Evolutionary conservation across 1,140 invertebrate species (phyloP), one percentile per base, ranked within the genome.

Genomic region (Rhopalosiphum maidis): DNA sequence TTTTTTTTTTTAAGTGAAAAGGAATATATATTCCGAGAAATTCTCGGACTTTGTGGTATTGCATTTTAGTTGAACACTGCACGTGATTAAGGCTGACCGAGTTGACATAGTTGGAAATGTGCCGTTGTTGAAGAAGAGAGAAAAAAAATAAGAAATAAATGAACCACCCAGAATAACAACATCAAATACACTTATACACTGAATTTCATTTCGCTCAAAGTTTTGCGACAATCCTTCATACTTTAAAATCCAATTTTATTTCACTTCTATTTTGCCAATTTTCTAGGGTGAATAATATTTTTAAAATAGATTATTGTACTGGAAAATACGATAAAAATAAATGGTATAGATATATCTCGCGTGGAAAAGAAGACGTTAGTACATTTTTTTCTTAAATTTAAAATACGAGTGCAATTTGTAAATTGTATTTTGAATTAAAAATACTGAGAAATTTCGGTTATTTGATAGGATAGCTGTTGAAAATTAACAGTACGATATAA

Each of bases 241-340:
- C 82, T 85, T 37, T 41, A 85, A 85, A 85, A 85, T 85, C 35
- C 35, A 85, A 85, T 85, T 85, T 37, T 85, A 85, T 85, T 37
- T 85, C 82, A 37, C 35, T 43, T 41, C 22, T 85, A 85, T 85
- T 83, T 85, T 85, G 35, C 82, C 82, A 85, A 85, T 85, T 85
- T 41, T 41, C 35, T 85, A 25, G 82, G 82, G 37, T 41, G 35
- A 41, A 85, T 37, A 85, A 37, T 83, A 85, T 85, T 85, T 85
- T 85, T 85, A 41, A 41, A 85, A 85, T 85, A 85, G 21, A 37
- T 85, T 85, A 82, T 82, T 82, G 77, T 82, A 37, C 77, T 82
- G 7, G 21, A 6, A 37, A 82, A 35, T 35, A 22, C 35, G 21
- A n/a, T 35, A 82, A 18, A 82, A 82, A 82, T 35, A 82, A 82